These are phyloP conservation scores for Fissipunctia ypsillon DNA, from an alignment of 2,888 invertebrate genomes.

Conservation along the genomic window DNA sequence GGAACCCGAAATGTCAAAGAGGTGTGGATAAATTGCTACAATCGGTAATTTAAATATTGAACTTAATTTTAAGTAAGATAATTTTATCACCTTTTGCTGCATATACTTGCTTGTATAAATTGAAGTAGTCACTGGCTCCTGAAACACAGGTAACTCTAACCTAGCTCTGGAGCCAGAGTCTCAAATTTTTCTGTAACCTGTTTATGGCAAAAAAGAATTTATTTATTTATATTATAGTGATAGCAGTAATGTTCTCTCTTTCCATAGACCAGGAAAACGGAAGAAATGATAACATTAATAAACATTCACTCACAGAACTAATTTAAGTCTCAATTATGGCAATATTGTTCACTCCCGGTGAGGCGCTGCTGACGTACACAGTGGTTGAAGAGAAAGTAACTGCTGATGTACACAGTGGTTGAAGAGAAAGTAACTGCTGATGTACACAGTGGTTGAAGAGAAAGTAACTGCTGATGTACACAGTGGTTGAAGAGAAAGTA, in stretches of 20 bases:
- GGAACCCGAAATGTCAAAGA: background rate
- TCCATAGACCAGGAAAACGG: background rate
- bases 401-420: conserved; percentile 1
- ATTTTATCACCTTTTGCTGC: too few relatives aligned
- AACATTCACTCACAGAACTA: conserved; percentile 5
- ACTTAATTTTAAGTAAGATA: too few relatives aligned
- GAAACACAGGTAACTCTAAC: too few relatives aligned
- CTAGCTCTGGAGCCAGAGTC: too few relatives aligned
- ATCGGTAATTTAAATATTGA: too few relatives aligned
- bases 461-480: conserved; percentile 7
- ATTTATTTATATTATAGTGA: too few relatives aligned
- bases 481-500: background rate
- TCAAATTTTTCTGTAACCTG: too few relatives aligned
- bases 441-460: conserved; percentile 4
- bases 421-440: conserved; percentile 4
- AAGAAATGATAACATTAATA: background rate
- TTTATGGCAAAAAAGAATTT: too few relatives aligned
- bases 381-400: background rate
- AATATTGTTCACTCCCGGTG: background rate
- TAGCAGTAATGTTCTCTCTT: background rate
- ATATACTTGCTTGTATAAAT: too few relatives aligned
- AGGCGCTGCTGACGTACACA: conserved; percentile 12
- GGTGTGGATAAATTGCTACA: background rate
- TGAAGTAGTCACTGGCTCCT: too few relatives aligned
- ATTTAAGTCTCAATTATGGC: background rate